Evolutionary conservation across 2,113 vertebrate species (phyloP).

Genomic region (Scortum barcoo): DNA sequence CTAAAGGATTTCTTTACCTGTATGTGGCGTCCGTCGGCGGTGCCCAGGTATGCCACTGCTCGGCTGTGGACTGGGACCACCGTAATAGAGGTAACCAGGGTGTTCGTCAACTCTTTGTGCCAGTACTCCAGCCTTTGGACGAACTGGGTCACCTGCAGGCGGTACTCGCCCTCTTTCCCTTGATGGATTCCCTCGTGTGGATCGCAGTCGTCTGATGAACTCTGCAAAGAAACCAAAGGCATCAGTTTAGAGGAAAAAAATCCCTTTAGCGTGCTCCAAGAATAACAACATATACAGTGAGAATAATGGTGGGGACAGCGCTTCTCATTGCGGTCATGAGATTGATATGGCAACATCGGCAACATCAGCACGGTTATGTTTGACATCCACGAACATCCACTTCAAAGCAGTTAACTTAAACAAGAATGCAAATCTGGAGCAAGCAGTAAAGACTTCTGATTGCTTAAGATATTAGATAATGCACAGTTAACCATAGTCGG

Average conservation of each 20-base stretch:
- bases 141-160: slow-evolving; percentile 92
- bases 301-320: background rate
- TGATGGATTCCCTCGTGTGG: slow-evolving; percentile 82
- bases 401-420: background rate
- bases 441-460: background rate
- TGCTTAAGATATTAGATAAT: background rate
- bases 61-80: slow-evolving; percentile 88
- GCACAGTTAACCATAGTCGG: background rate
- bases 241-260: slow-evolving; percentile 17
- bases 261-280: background rate
- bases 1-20: slow-evolving; percentile 85
- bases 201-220: slow-evolving; percentile 91
- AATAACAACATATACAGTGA: background rate
- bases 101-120: slow-evolving; percentile 89
- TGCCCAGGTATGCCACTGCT: slow-evolving; percentile 93
- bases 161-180: slow-evolving; percentile 86
- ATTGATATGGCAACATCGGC: slow-evolving; percentile 6
- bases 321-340: background rate
- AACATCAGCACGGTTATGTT: slow-evolving; percentile 25
- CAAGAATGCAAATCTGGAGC: background rate
- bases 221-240: slow-evolving; percentile 85
- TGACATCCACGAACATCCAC: background rate
- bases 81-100: slow-evolving; percentile 92
- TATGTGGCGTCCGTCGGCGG: slow-evolving; percentile 91
- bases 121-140: slow-evolving; percentile 93